These are phyloP conservation scores for Poecilia picta DNA, from an alignment of 2,797 vertebrate species.

Conservation along the genomic window DNA sequence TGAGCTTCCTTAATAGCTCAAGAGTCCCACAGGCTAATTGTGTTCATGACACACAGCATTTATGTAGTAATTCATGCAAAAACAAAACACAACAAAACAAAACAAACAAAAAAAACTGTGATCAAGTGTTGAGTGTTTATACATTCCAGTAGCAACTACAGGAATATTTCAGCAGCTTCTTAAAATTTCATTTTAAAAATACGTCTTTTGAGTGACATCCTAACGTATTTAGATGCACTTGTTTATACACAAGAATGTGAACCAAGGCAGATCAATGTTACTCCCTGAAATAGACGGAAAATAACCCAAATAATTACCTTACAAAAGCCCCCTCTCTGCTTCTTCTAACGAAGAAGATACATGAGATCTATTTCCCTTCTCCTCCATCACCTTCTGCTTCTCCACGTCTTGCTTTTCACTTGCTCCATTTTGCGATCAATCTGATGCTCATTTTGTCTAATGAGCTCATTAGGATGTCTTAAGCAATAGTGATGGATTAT, in stretches of 20 bases:
- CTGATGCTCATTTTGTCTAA: constrained; percentile 74
- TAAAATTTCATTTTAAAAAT: not conserved
- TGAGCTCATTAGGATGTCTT: constrained; percentile 78
- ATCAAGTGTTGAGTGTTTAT: not conserved
- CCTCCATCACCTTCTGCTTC: constrained; percentile 73
- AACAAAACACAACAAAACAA: too few species aligned
- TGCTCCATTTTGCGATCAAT: constrained; percentile 74
- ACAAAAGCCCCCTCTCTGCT: constrained; percentile 28
- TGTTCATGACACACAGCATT: not conserved
- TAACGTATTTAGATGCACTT: not conserved
- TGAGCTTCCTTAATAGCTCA: not conserved
- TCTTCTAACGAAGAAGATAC: constrained; percentile 66
- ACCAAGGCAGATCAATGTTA: not conserved
- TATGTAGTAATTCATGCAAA: not conserved
- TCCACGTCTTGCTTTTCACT: constrained; percentile 71
- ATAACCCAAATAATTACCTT: constrained; percentile 1
- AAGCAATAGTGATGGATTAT: constrained; percentile 78
- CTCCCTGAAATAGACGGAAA: not conserved
- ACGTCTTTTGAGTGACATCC: not conserved
- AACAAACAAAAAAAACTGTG: not conserved
- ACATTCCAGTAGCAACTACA: not conserved
- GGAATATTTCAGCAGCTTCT: not conserved
- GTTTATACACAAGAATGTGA: not conserved
- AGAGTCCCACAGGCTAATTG: not conserved
- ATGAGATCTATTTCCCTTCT: constrained; percentile 75